Evolutionary conservation across 1,140 invertebrate genomes (phyloP).

Genomic region (Palaemon carinicauda): DNA sequence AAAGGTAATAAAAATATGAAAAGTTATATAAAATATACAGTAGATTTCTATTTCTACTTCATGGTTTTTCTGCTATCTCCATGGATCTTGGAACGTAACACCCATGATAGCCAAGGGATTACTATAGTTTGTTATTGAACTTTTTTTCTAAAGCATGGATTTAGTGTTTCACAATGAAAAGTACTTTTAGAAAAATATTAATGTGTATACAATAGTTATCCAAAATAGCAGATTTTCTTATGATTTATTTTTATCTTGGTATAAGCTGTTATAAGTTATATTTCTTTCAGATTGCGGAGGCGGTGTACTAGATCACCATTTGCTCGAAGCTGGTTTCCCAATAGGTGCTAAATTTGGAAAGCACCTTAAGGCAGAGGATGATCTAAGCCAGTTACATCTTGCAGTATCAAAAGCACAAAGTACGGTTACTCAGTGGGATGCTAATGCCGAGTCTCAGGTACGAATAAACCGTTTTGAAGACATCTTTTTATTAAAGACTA

Average conservation of each 20-base stretch:
- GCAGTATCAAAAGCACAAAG: conserved; percentile 69
- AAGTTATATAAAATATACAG: no score
- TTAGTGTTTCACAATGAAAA: no score
- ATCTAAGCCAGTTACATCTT: conserved; percentile 73
- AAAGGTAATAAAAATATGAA: no score
- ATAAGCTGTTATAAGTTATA: not conserved
- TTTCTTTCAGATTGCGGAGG: conserved; percentile 80
- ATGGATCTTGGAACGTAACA: no score
- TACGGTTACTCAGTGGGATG: conserved; percentile 21
- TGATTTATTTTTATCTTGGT: not conserved
- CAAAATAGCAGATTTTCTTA: no score
- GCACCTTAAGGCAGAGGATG: conserved; percentile 73
- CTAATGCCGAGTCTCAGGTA: not conserved
- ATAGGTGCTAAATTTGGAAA: conserved; percentile 68
- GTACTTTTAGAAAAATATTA: no score
- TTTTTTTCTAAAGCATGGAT: no score
- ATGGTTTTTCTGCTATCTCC: no score
- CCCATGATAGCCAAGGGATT: no score
- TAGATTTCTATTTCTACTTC: no score
- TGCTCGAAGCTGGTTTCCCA: conserved; percentile 77
- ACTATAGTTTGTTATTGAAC: no score
- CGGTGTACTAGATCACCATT: conserved; percentile 87
- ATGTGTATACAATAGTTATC: no score
- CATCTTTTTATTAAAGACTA: not conserved
- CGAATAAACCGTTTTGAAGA: not conserved